Conservation (phyloP, 2,888 invertebrate genomes). For the Orchestes rusci region DNA sequence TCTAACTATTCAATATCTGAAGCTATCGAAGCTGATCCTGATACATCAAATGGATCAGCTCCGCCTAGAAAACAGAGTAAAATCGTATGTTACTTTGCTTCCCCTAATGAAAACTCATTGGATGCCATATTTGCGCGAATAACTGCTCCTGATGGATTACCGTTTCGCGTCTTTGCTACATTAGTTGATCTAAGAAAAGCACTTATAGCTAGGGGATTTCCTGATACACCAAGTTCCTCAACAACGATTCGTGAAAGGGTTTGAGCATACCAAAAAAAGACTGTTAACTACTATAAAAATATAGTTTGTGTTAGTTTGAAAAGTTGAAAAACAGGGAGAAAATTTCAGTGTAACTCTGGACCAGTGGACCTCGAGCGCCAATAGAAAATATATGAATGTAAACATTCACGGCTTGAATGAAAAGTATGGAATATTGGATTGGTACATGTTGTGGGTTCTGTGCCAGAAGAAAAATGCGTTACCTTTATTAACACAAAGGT, state of each 20-base stretch:
- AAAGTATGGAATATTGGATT: slow-evolving; percentile 12
- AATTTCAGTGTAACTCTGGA: slow-evolving; percentile 12
- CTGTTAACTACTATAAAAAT: neutral
- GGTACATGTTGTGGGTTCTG: slow-evolving; percentile 6
- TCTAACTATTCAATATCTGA: neutral
- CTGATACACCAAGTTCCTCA: neutral
- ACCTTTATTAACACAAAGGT: slow-evolving; percentile 5
- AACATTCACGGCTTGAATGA: slow-evolving; percentile 8
- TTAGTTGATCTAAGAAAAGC: neutral
- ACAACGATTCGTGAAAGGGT: neutral
- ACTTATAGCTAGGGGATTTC: neutral
- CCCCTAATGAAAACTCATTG: neutral
- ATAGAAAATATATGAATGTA: slow-evolving; percentile 12
- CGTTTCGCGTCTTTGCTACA: neutral
- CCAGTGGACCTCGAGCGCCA: slow-evolving; percentile 10
- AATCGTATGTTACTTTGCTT: neutral
- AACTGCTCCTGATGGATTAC: neutral
- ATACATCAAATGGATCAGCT: neutral
- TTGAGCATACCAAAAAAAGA: neutral
- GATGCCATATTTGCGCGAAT: neutral
- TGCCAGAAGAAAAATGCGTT: slow-evolving; percentile 8
- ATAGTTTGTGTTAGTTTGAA: no score
- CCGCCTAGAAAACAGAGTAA: neutral
- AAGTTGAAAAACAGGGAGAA: neutral
- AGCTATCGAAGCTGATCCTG: neutral